Conservation (phyloP, 2,113 vertebrate species). For the Pituophis catenifer region DNA sequence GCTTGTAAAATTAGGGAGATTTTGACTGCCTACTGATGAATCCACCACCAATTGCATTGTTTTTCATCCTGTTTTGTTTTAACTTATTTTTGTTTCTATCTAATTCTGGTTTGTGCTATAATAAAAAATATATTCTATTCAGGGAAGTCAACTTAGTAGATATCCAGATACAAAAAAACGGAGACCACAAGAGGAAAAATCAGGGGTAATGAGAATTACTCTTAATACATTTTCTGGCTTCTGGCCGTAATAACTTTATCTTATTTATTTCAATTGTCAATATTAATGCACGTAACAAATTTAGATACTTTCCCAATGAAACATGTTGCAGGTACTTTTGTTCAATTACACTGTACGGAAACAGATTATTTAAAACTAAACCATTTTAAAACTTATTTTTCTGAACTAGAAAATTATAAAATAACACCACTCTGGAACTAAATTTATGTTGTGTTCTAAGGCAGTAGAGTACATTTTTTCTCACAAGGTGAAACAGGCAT, state of each 20-base stretch:
- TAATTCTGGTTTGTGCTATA: not conserved
- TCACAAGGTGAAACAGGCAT: no score
- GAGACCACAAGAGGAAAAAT: not conserved
- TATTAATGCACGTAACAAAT: not conserved
- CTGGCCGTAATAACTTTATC: not conserved
- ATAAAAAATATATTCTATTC: not conserved
- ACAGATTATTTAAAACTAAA: not conserved
- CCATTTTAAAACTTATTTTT: not conserved
- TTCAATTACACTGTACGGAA: not conserved
- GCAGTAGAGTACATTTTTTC: not conserved
- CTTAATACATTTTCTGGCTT: not conserved
- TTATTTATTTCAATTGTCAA: not conserved
- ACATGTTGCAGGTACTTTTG: not conserved
- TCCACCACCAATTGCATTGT: not conserved
- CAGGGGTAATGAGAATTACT: not conserved
- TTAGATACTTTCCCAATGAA: not conserved
- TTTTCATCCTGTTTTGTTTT: not conserved
- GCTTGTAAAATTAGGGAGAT: not conserved
- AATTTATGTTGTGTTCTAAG: not conserved
- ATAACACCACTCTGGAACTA: not conserved
- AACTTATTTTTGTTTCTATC: not conserved
- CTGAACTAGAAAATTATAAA: not conserved
- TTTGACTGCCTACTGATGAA: not conserved
- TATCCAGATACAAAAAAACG: not conserved
- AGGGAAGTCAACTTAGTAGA: not conserved